These are phyloP conservation scores for Ceraclea dissimilis DNA, from an alignment of 2,888 invertebrate species.

Conservation along the genomic window DNA sequence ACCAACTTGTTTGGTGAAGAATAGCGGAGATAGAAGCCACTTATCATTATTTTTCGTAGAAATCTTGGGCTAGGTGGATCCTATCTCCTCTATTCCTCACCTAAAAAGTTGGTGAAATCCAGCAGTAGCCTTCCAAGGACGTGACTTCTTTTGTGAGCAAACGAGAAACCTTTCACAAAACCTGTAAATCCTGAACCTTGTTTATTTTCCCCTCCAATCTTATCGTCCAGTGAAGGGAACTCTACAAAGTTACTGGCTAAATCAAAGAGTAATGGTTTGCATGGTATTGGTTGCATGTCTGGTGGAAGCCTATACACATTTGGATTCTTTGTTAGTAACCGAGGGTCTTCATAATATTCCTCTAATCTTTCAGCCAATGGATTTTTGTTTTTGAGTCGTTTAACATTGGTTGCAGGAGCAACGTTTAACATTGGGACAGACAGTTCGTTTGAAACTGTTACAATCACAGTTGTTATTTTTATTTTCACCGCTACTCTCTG, in stretches of 20 bases:
- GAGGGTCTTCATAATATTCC: slow-evolving; percentile 82
- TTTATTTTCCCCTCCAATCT: slow-evolving; percentile 63
- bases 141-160: no score
- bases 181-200: slow-evolving; percentile 77
- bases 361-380: slow-evolving; percentile 80
- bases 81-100: no score
- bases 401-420: slow-evolving; percentile 46
- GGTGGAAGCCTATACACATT: slow-evolving; percentile 84
- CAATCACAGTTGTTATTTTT: no score
- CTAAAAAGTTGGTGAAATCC: no score
- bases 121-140: no score
- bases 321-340: slow-evolving; percentile 72
- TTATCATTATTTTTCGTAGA: no score
- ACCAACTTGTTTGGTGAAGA: no score
- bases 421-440: no score
- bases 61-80: no score
- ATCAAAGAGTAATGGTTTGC: slow-evolving; percentile 97
- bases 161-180: slow-evolving; percentile 88
- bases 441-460: no score
- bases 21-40: no score
- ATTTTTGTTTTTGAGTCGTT: slow-evolving; percentile 58
- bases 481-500: no score
- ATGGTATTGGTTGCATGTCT: slow-evolving; percentile 82
- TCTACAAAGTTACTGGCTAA: slow-evolving; percentile 89
- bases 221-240: slow-evolving; percentile 69